Conservation (phyloP, 2,888 invertebrate genomes). For the Eupithecia tripunctaria region DNA sequence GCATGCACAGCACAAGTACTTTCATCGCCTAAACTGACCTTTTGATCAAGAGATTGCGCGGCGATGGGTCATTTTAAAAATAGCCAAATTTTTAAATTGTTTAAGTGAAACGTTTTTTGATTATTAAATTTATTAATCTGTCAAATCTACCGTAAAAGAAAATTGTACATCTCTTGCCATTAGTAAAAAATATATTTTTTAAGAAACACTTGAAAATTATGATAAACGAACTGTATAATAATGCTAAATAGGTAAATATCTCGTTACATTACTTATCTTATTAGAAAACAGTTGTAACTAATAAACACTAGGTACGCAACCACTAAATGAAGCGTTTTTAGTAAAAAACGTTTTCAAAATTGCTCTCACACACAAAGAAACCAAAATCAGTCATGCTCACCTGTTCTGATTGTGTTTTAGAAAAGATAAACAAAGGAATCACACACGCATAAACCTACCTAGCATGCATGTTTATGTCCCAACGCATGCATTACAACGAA, state of each 20-base stretch:
- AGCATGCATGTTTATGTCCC: slow-evolving; percentile 22
- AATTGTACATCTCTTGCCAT: background rate
- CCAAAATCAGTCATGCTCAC: background rate
- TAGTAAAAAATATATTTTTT: background rate
- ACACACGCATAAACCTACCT: slow-evolving; percentile 16
- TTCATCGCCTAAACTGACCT: background rate
- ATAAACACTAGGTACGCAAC: background rate
- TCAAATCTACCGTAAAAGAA: no score
- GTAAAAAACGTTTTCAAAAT: background rate
- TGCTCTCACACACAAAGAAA: background rate
- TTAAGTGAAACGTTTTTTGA: no score
- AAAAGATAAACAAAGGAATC: background rate
- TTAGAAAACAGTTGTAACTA: background rate
- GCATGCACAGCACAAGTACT: background rate
- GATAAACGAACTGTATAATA: background rate
- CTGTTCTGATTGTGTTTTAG: background rate
- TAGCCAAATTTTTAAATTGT: background rate
- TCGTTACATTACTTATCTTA: background rate
- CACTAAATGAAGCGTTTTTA: background rate
- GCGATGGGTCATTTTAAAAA: background rate
- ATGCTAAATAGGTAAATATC: background rate
- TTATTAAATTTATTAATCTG: no score
- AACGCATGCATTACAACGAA: slow-evolving; percentile 21
- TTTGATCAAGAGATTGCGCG: background rate
- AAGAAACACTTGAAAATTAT: background rate